Percentiles rank a stretch among this genome's conserved stretches.
These are phyloP conservation scores for Yponomeuta evonymella DNA, from an alignment of 2,888 invertebrate species.

Conservation along the genomic window DNA sequence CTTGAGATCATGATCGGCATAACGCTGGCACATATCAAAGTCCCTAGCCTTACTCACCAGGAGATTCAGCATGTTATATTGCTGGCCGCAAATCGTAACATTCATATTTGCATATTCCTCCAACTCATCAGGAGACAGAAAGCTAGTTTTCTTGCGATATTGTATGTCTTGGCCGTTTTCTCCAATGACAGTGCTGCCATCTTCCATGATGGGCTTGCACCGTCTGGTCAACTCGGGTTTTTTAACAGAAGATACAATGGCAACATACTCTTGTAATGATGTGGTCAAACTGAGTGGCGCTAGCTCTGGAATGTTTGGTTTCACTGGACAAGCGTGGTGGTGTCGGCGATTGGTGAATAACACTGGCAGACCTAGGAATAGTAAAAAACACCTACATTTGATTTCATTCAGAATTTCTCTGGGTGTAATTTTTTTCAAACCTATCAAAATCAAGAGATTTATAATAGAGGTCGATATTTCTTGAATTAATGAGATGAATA, in stretches of 20 bases:
- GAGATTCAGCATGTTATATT: constrained; percentile 41
- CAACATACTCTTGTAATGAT: constrained; percentile 32
- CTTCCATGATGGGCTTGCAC: constrained; percentile 24
- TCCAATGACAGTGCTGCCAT: constrained; percentile 37
- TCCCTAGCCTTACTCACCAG: constrained; percentile 44
- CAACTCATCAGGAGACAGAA: constrained; percentile 37
- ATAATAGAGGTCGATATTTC: too few species aligned
- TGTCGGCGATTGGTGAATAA: constrained; percentile 36
- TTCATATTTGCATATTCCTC: constrained; percentile 39
- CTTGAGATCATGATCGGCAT: constrained; percentile 39
- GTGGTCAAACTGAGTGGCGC: constrained; percentile 29
- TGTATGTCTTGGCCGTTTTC: not conserved
- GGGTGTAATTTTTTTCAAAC: too few species aligned
- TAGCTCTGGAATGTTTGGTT: constrained; percentile 35
- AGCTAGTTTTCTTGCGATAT: not conserved
- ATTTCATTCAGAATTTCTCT: too few species aligned
- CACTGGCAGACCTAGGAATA: constrained; percentile 34
- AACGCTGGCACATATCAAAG: constrained; percentile 41
- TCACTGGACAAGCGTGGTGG: constrained; percentile 38
- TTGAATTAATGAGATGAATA: too few species aligned
- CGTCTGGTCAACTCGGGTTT: constrained; percentile 19
- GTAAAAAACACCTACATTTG: not conserved
- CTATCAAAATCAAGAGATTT: too few species aligned
- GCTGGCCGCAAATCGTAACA: constrained; percentile 31
- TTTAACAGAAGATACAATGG: constrained; percentile 30